A percentile compares a stretch with the other conserved stretches of the same genome.
These are phyloP conservation scores for Macrosoma leucophasiata DNA, from an alignment of 2,888 invertebrate genomes.

Conservation along the genomic window DNA sequence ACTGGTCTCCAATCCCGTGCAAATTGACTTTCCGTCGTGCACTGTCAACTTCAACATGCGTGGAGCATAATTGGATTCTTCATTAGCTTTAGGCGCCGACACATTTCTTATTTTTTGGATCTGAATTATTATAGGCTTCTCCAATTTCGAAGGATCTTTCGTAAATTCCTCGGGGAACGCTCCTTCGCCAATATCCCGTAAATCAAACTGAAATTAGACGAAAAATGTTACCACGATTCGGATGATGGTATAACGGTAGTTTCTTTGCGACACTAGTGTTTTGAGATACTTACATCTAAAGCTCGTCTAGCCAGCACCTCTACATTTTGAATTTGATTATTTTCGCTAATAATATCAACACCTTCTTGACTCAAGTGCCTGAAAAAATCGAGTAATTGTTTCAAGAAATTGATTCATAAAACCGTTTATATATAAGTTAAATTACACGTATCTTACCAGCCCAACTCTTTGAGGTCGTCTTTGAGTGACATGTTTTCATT, in stretches of 20 bases:
- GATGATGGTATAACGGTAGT: conserved; percentile 6
- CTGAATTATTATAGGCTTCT: conserved; percentile 85
- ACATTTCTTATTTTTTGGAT: conserved; percentile 92
- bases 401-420: conserved; percentile 20
- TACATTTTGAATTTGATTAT: conserved; percentile 78
- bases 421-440: conserved; percentile 5
- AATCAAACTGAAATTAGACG: conserved; percentile 79
- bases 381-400: conserved; percentile 43
- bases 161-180: conserved; percentile 81
- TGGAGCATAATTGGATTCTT: conserved; percentile 88
- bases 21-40: conserved; percentile 88
- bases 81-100: conserved; percentile 92
- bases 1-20: conserved; percentile 86
- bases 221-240: too few relatives aligned
- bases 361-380: conserved; percentile 86
- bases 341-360: conserved; percentile 78
- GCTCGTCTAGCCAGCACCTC: conserved; percentile 79
- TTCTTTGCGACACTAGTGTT: conserved; percentile 4
- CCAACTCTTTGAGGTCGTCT: conserved; percentile 78
- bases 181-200: conserved; percentile 87
- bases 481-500: conserved; percentile 75
- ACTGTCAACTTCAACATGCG: conserved; percentile 88
- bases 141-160: conserved; percentile 72
- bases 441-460: conserved; percentile 74
- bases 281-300: conserved; percentile 78